Evolutionary conservation across 2,797 vertebrate genomes (phyloP).

Genomic region (Darevskia mixta): DNA sequence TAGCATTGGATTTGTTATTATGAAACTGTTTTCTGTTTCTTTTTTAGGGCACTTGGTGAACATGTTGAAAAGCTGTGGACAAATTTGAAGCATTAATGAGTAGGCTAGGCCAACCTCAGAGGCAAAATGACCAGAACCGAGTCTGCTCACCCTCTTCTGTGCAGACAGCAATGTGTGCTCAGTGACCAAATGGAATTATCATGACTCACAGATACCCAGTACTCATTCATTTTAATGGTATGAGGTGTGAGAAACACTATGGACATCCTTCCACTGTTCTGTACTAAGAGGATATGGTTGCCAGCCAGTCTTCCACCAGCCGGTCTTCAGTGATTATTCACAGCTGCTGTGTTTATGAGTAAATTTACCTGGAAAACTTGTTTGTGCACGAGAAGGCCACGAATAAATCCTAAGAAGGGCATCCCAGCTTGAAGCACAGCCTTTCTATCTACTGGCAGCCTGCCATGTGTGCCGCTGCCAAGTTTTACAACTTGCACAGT

Average conservation of each 20-base stretch:
- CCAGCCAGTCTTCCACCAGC: not conserved
- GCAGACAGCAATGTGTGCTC: not conserved
- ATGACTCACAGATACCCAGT: not conserved
- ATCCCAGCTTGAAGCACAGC: not conserved
- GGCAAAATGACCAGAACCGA: not conserved
- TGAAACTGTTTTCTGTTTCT: not conserved
- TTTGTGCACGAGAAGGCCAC: not conserved
- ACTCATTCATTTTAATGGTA: not conserved
- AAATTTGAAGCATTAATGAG: not conserved
- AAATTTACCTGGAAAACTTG: not conserved
- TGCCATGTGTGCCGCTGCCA: not conserved
- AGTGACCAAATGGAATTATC: not conserved
- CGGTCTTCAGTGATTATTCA: conserved; percentile 2
- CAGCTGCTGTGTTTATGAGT: not conserved
- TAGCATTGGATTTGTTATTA: not conserved
- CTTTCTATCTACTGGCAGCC: not conserved
- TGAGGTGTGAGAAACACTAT: not conserved
- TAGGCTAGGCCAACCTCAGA: not conserved
- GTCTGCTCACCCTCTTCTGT: not conserved
- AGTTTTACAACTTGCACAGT: conserved; percentile 1
- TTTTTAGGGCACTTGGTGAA: not conserved
- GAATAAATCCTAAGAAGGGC: not conserved
- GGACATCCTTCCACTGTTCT: not conserved
- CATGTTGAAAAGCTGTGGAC: not conserved
- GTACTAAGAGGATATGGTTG: not conserved